Evolutionary conservation across 2,888 invertebrate species (phyloP).

Genomic region (Congeria kusceri): DNA sequence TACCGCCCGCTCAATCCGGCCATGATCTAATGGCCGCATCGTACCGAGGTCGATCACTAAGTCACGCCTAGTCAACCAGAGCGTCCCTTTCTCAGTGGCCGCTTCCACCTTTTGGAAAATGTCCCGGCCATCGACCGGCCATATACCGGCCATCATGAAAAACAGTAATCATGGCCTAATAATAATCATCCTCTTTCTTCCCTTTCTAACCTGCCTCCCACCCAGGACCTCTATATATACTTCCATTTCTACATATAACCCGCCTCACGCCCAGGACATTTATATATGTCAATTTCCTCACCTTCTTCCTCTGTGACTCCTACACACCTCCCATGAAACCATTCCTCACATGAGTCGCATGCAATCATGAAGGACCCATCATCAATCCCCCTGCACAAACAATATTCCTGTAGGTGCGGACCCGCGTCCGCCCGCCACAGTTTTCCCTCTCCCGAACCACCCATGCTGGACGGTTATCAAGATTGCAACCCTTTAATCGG

Average conservation of each 20-base stretch:
- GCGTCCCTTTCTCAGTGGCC: too few relatives aligned
- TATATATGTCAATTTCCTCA: background rate
- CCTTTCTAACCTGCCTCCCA: background rate
- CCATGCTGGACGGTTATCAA: background rate
- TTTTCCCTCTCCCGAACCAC: background rate
- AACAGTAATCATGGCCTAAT: too few relatives aligned
- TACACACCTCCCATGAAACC: conserved; percentile 7
- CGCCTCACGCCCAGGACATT: background rate
- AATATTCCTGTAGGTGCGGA: background rate
- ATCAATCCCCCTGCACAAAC: background rate
- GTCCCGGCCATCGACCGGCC: too few relatives aligned
- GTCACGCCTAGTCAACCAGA: too few relatives aligned
- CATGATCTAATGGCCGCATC: too few relatives aligned
- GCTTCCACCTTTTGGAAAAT: too few relatives aligned
- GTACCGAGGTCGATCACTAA: too few relatives aligned
- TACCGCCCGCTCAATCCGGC: too few relatives aligned
- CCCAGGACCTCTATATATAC: background rate
- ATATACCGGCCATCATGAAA: too few relatives aligned
- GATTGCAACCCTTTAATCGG: background rate
- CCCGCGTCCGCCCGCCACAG: background rate
- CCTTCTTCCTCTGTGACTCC: background rate
- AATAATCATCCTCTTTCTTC: too few relatives aligned
- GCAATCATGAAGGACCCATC: background rate
- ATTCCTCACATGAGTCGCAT: conserved; percentile 7
- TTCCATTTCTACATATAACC: background rate